A percentile compares a stretch with the other conserved stretches of the same genome.
Evolutionary conservation across 2,113 vertebrate species (phyloP).

Genomic region (Morphnarchus princeps): DNA sequence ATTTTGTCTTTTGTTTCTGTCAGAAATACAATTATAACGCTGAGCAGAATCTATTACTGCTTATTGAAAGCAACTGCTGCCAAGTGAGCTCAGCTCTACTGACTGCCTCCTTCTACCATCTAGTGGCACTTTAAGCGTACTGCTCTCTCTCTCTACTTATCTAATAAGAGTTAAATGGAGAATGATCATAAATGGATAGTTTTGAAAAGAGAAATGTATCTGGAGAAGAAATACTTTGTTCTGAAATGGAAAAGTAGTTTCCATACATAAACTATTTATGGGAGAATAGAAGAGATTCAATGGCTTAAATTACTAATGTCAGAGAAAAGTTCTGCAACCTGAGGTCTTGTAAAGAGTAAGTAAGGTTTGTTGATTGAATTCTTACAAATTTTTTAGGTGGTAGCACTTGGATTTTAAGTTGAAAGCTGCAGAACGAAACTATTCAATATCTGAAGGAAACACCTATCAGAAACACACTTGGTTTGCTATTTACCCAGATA

Average conservation of each 20-base stretch:
- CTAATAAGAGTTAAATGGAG: neutral
- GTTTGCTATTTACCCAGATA: neutral
- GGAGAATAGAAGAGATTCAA: neutral
- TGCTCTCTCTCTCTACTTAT: neutral
- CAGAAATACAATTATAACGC: neutral
- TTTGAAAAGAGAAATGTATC: neutral
- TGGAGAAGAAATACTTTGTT: neutral
- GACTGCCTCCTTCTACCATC: constrained; percentile 62
- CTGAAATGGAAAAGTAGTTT: neutral
- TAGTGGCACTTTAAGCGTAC: constrained; percentile 25
- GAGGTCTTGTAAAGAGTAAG: neutral
- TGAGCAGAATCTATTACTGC: neutral
- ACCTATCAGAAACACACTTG: neutral
- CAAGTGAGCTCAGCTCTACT: neutral
- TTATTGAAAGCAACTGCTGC: neutral
- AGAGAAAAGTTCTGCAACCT: neutral
- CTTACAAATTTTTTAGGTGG: neutral
- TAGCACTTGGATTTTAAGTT: neutral
- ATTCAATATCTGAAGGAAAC: neutral
- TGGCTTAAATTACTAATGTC: neutral
- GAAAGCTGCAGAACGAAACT: neutral
- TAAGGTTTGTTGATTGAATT: neutral
- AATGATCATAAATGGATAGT: neutral
- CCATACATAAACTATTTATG: neutral
- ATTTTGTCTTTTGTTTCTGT: constrained; percentile 30